Evolutionary conservation across 2,888 invertebrate species (phyloP).

Genomic region (Thysanoteuthis rhombus): DNA sequence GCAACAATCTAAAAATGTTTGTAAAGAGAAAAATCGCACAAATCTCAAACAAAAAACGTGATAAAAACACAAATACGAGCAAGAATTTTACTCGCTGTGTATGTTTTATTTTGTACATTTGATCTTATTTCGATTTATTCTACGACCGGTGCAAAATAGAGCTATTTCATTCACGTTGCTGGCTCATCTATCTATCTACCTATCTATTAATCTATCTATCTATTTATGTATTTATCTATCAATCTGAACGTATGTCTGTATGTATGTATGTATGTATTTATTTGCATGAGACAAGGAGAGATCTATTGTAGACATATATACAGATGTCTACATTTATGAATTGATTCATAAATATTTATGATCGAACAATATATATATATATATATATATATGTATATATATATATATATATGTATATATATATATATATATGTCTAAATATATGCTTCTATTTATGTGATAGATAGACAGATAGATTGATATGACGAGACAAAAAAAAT

Average conservation of each 20-base stretch:
- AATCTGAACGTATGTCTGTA: not conserved
- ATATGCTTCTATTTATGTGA: no score
- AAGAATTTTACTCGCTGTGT: no score
- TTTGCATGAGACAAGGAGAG: not conserved
- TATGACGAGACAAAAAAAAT: no score
- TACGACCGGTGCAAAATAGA: no score
- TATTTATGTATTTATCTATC: not conserved
- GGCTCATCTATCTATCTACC: not conserved
- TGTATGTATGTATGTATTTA: not conserved
- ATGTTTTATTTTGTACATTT: no score
- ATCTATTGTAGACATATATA: not conserved
- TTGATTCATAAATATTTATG: not conserved
- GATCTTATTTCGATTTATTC: no score
- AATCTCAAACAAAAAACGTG: no score
- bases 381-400: not conserved
- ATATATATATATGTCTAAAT: not conserved
- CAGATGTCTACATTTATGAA: no score
- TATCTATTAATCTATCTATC: not conserved
- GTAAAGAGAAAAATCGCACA: no score
- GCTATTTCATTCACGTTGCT: not conserved
- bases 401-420: not conserved
- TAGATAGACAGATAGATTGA: no score
- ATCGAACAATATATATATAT: not conserved
- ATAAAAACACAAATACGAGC: no score
- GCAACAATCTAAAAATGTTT: no score